A percentile compares a stretch with the other conserved stretches of the same genome.
Conservation (phyloP, 2,113 vertebrate genomes). For the Alethe castanea region DNA sequence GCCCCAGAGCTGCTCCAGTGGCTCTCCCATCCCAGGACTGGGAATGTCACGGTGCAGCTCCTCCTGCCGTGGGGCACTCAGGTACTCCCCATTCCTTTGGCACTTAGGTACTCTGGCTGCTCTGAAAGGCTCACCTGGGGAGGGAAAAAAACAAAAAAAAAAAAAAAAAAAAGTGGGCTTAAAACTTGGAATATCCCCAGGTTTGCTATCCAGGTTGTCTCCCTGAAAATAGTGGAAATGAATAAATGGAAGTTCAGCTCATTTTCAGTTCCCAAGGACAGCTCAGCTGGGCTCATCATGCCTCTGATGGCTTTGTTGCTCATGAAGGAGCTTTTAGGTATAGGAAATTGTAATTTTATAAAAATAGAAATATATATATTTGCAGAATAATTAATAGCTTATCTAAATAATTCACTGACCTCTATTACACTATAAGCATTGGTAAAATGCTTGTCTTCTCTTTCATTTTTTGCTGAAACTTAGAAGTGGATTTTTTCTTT, state of each 20-base stretch:
- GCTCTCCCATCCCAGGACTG: background rate
- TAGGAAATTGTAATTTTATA: constrained; percentile 52
- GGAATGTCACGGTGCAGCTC: background rate
- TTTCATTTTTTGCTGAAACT: background rate
- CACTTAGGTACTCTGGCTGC: background rate
- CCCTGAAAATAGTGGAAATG: background rate
- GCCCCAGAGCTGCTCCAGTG: constrained; percentile 31
- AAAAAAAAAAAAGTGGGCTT: background rate
- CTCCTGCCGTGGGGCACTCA: background rate
- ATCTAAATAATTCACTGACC: constrained; percentile 25
- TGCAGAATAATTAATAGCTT: constrained; percentile 37
- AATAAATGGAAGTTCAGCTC: background rate
- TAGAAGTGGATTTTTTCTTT: background rate
- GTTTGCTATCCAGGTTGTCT: background rate
- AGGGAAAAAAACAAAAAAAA: too few species aligned
- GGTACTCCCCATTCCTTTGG: background rate
- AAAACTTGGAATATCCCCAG: background rate
- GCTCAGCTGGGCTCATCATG: background rate
- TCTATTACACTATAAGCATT: constrained; percentile 16
- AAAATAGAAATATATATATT: constrained; percentile 51
- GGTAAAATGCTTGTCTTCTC: constrained; percentile 20
- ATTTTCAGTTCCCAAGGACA: background rate
- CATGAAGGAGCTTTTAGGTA: constrained; percentile 49
- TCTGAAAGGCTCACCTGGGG: background rate
- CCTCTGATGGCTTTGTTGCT: constrained; percentile 38